phyloP scores from a whole-genome alignment of 2,113 vertebrate genomes.

The Dasyurus viverrinus region DNA sequence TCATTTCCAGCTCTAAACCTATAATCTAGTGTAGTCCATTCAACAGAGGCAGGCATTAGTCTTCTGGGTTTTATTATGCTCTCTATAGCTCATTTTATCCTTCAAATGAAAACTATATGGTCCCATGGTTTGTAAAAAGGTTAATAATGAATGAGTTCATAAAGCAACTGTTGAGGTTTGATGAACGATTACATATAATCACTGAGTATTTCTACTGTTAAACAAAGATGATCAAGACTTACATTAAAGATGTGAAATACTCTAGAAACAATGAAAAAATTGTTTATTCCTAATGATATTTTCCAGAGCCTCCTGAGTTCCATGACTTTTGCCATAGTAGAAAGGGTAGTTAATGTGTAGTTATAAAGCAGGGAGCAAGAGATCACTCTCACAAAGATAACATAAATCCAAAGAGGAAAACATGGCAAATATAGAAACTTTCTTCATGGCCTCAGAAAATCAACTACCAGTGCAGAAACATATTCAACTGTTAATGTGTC shows the following conservation, averaged over 20 bases:
- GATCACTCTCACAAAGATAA: not conserved
- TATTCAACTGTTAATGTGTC: constrained; percentile 28
- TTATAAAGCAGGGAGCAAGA: not conserved
- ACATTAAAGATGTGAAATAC: constrained; percentile 19
- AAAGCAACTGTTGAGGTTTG: not conserved
- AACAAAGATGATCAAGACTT: constrained; percentile 12
- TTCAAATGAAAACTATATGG: not conserved
- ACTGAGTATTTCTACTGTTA: not conserved
- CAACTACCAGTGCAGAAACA: constrained; percentile 15
- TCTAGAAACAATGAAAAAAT: constrained; percentile 26
- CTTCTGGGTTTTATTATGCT: not conserved
- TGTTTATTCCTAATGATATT: constrained; percentile 34
- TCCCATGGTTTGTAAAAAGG: not conserved
- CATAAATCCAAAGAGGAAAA: constrained; percentile 20
- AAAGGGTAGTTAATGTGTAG: not conserved
- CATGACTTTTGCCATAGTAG: not conserved
- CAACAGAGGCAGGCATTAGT: not conserved
- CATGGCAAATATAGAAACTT: not conserved
- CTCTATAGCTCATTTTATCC: not conserved
- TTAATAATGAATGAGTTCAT: not conserved
- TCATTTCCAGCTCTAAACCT: not conserved
- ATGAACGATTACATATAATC: not conserved
- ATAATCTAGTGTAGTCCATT: not conserved
- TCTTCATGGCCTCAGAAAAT: constrained; percentile 9
- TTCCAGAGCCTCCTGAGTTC: constrained; percentile 10